Conservation (phyloP, 2,888 invertebrate species). For the Pomacea canaliculata region DNA sequence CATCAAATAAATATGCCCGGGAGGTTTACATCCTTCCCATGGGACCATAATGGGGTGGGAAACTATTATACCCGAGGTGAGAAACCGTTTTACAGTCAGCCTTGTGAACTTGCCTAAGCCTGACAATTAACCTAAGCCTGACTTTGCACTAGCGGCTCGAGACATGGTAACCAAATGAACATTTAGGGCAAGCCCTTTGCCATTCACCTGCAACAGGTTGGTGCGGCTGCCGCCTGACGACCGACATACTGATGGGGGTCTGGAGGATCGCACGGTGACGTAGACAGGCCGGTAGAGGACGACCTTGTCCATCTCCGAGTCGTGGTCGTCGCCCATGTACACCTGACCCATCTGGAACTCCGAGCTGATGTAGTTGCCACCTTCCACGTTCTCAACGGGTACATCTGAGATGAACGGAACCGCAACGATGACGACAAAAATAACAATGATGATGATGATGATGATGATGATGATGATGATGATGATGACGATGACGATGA, state of each 20-base stretch:
- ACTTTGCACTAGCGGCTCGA: no score
- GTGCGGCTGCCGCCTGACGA: slow-evolving; percentile 19
- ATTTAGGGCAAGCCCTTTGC: no score
- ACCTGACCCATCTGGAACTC: slow-evolving; percentile 85
- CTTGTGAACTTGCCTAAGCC: no score
- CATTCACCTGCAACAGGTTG: slow-evolving; percentile 30
- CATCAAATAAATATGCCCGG: no score
- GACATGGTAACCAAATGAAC: no score
- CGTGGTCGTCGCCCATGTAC: slow-evolving; percentile 77
- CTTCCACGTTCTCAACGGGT: slow-evolving; percentile 81
- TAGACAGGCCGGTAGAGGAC: slow-evolving; percentile 76
- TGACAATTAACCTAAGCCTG: no score
- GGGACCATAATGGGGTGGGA: no score
- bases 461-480: slow-evolving; percentile 7
- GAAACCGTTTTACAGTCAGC: no score
- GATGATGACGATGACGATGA: not conserved
- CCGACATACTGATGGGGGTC: slow-evolving; percentile 16
- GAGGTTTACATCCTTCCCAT: no score
- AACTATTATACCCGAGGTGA: no score
- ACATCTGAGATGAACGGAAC: slow-evolving; percentile 73
- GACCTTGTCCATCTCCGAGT: slow-evolving; percentile 71
- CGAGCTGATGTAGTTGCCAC: slow-evolving; percentile 82
- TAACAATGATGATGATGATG: slow-evolving; percentile 7
- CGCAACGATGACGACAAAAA: not conserved
- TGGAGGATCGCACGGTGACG: slow-evolving; percentile 56